These are phyloP conservation scores for Ispidina picta DNA, from an alignment of 2,797 vertebrate genomes.

Conservation along the genomic window DNA sequence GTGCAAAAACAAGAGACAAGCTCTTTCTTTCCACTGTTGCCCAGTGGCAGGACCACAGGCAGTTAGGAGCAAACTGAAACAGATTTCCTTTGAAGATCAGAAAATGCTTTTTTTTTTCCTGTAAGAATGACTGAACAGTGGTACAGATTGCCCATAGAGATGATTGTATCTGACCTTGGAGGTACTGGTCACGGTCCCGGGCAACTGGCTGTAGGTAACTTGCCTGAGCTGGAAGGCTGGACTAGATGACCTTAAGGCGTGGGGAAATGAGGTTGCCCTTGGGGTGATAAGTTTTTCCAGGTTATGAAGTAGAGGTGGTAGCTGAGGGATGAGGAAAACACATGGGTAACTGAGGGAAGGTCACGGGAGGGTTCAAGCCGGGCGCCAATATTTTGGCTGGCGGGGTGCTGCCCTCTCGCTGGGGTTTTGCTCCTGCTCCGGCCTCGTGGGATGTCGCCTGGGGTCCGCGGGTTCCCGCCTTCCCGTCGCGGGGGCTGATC, in stretches of 20 bases:
- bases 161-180: background rate
- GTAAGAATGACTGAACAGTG: fast-evolving
- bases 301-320: background rate
- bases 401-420: no score
- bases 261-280: background rate
- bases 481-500: background rate
- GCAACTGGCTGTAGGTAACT: background rate
- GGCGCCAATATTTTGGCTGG: fast-evolving
- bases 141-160: background rate
- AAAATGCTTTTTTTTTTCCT: background rate
- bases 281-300: background rate
- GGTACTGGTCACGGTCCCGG: background rate
- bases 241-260: background rate
- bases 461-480: background rate
- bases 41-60: background rate
- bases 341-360: fast-evolving
- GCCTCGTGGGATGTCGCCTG: background rate
- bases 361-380: fast-evolving
- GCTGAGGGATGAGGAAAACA: background rate
- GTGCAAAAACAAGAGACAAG: background rate
- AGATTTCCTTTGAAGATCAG: background rate
- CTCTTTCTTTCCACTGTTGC: background rate
- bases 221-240: background rate
- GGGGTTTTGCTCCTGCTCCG: no score
- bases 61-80: no score